Evolutionary conservation across 2,113 vertebrate species (phyloP), one percentile per base, ranked within the genome.

Genomic region (Zingel zingel): DNA sequence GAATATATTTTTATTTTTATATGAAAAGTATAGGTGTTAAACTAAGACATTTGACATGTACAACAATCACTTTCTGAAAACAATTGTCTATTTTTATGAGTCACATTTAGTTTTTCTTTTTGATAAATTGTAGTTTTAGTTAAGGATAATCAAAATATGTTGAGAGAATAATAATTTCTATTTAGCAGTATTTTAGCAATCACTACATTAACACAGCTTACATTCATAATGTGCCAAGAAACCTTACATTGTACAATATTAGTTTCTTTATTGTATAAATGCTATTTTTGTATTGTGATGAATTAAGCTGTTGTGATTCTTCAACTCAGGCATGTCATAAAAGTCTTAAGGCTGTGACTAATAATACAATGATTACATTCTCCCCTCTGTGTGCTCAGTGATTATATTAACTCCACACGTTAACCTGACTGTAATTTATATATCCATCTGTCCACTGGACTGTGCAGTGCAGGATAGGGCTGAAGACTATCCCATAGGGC

Each of bases 261-360:
- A 12, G 13, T 57, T 48, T 70, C 14, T 33, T 25, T 54, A 13
- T 71, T 81, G 51, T 69, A 67, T 59, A 25, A 80, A 80, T 74
- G 6, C 10, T 75, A 54, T 81, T 77, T 85, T 83, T 86, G 51
- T 88, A 86, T 86, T 77, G 54, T 57, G 15, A 81, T 81, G 0
- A 47, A 30, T 62, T 70, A 8, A 75, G 72, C 33, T 57, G 71
- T 36, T 54, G 19, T 70, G 48, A 76, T 64, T 74, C 36, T 81
- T 77, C 21, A 74, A 43, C 78, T 88, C 78, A 88, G 75, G 74
- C 69, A 82, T 75, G 54, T 82, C 54, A 85, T 69, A 15, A 70
- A 66, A 73, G 72, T 68, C 62, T 74, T 16, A 8, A 12, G 73
- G 5, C 69, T 70, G 39, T 74, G 72, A 80, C 66, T 58, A 11